These are phyloP conservation scores for Nothoprocta perdicaria DNA, from an alignment of 2,113 vertebrate species.

Conservation along the genomic window DNA sequence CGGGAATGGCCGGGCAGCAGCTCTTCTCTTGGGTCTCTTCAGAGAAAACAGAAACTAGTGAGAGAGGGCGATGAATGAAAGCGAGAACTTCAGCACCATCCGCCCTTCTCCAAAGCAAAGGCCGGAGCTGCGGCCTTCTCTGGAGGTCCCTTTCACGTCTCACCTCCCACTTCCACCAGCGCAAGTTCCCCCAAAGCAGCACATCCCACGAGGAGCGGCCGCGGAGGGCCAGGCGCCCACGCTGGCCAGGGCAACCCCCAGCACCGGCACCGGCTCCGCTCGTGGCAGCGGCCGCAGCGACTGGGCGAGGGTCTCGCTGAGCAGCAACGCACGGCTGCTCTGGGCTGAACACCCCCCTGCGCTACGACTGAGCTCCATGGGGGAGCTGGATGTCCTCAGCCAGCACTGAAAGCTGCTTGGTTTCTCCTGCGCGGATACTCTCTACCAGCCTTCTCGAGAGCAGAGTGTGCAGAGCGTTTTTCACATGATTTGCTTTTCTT, in stretches of 20 bases:
- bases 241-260: background rate
- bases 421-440: rapidly evolving
- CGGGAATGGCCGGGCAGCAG: background rate
- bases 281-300: background rate
- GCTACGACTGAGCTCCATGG: background rate
- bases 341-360: rapidly evolving
- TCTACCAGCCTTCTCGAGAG: background rate
- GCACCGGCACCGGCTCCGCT: background rate
- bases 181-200: background rate
- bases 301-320: rapidly evolving
- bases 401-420: background rate
- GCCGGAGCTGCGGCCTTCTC: background rate
- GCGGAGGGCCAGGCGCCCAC: background rate
- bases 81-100: background rate
- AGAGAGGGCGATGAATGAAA: background rate
- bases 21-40: background rate
- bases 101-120: background rate
- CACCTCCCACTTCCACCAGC: background rate
- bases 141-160: background rate
- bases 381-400: background rate
- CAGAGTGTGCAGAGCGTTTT: background rate
- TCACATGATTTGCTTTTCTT: background rate
- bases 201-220: background rate
- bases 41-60: background rate
- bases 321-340: background rate